Percentiles rank a stretch among this genome's conserved stretches.
Evolutionary conservation across 2,797 vertebrate species (phyloP).

Genomic region (Chelonia mydas): DNA sequence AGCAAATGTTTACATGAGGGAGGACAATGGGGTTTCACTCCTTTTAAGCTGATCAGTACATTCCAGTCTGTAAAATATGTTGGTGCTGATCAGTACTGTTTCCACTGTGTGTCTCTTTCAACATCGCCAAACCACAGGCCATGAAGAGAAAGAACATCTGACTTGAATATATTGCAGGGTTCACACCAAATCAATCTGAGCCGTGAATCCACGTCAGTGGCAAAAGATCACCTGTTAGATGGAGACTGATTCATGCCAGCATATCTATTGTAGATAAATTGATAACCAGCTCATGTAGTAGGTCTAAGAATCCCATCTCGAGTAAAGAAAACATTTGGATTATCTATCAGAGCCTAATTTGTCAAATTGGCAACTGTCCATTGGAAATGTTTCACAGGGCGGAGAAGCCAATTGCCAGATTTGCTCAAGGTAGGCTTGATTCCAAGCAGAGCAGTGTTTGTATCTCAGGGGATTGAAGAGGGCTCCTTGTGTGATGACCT

Average conservation of each 20-base stretch:
- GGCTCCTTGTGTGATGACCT: conserved; percentile 42
- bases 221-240: background rate
- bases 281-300: conserved; percentile 29
- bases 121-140: background rate
- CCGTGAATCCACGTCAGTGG: background rate
- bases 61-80: conserved; percentile 39
- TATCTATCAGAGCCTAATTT: conserved; percentile 26
- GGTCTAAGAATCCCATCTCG: conserved; percentile 1
- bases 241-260: background rate
- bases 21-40: conserved; percentile 49
- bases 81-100: background rate
- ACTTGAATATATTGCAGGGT: background rate
- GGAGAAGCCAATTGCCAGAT: conserved; percentile 27
- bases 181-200: background rate
- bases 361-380: conserved; percentile 39
- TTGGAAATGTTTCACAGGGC: conserved; percentile 7
- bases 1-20: conserved; percentile 66
- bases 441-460: conserved; percentile 44
- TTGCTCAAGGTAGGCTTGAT: conserved; percentile 26
- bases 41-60: conserved; percentile 67
- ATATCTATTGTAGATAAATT: background rate
- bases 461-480: conserved; percentile 58
- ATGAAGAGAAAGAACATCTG: background rate
- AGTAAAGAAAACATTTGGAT: conserved; percentile 21
- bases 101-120: background rate